Base-by-base conservation (phyloP, 1,140 invertebrate species). In the Heliconius melpomene region DNA sequence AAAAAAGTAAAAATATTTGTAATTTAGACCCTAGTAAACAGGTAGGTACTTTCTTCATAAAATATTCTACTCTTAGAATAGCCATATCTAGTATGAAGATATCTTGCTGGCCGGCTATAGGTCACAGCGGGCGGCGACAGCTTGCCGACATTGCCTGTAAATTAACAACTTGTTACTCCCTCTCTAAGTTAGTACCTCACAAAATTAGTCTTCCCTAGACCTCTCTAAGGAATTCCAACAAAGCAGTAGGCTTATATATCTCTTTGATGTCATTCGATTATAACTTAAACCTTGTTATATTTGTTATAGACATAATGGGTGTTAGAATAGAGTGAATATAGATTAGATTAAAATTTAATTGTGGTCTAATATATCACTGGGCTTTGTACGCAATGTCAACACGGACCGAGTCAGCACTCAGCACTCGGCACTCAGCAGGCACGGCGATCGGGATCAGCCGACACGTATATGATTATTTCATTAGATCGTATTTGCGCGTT, bases 381-480 rank as follows among this genome's bases (percentile, higher is more conserved):
- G 23, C 13, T 66, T 66, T 79, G 40, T 79, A 46, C 26, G 70
- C 73, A 78, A 75, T 86, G 88, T 91, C 86, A 89, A 88, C 88
- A 88, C 83, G 84, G 72, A 77, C 83, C 78, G 87, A 89, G 89
- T 89, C 87, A 89, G 85, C 83, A 20, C 50, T 52, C 50, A 52
- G 18, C 40, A 16, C 29, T 32, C 29, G 5, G 29, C 29, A 32
- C 32, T 36, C 32, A 36, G 32, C 40, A 82, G 86, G 84, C 85
- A 85, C 81, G 85, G 83, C 83, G 26, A 29, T 66, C 87, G 85
- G 50, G 0, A 52, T 88, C 87, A 87, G 81, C 88, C 88, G 85
- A 89, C 90, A 93, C 91, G 89, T 93, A 93, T 94, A 94, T 93
- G 93, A 94, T 94, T 94, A 94, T 94, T 94, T 94, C 92, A 94